Conservation (phyloP, 2,888 invertebrate genomes). For the Rhaphigaster nebulosa region DNA sequence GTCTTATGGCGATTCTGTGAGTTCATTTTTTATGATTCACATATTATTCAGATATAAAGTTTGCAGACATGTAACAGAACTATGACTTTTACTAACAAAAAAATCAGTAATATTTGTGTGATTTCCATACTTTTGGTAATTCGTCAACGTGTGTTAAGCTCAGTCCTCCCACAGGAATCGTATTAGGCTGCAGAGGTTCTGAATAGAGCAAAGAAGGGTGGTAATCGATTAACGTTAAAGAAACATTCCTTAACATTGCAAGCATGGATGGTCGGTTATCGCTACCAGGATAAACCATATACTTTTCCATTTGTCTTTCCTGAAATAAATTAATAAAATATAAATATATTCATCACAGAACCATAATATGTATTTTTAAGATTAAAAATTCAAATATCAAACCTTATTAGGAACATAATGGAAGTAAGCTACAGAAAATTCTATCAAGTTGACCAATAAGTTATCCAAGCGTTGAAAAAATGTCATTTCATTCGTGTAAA, state of each 20-base stretch:
- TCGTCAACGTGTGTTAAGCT: constrained; percentile 70
- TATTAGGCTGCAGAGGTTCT: constrained; percentile 69
- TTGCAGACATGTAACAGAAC: too few species aligned
- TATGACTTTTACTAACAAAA: too few species aligned
- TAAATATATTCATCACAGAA: neutral
- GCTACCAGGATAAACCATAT: constrained; percentile 60
- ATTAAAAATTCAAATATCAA: neutral
- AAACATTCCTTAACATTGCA: constrained; percentile 68
- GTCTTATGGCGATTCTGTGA: too few species aligned
- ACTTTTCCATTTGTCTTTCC: constrained; percentile 57
- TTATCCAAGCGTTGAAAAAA: constrained; percentile 62
- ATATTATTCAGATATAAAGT: too few species aligned
- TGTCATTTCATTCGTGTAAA: constrained; percentile 60
- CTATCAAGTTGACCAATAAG: constrained; percentile 50
- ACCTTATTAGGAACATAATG: constrained; percentile 61
- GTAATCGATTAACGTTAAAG: constrained; percentile 71
- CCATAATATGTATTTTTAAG: too few species aligned
- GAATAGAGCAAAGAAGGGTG: constrained; percentile 70
- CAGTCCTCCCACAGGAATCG: constrained; percentile 73
- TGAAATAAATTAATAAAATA: neutral
- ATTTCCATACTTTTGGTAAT: constrained; percentile 64
- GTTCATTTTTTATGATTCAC: too few species aligned
- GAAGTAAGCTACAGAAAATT: constrained; percentile 55
- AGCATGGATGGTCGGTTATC: constrained; percentile 54
- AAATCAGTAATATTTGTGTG: too few species aligned